Base-by-base conservation (phyloP, 2,888 invertebrate species). In the Drosophila imparisetae region DNA sequence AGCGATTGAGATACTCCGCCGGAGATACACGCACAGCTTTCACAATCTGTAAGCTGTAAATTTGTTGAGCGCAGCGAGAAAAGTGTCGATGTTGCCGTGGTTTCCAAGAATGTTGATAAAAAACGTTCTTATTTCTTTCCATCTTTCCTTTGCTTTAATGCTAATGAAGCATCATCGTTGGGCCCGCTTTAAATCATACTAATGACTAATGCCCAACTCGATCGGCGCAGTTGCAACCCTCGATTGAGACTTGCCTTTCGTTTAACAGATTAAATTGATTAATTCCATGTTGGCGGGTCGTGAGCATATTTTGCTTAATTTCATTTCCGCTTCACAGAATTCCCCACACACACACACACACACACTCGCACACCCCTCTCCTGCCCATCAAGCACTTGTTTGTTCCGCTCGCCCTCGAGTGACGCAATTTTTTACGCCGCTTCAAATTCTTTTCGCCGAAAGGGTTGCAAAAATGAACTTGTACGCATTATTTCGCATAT, bases 261-360 rank as follows among this genome's bases (percentile, higher is more conserved):
- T 90, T 91, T 90, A 86, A 83, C 81, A 86, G 91, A 92, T 92
- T 92, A 92, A 93, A 92, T 92, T 92, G 92, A 92, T 92, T 92
- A 93, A 92, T 92, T 92, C 83, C 90, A 91, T 91, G 86, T 65
- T 58, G 77, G 76, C 69, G 73, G 54, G 84, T 76, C 70, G 82
- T 60, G 76, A 85, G 84, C 85, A 85, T 85, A 89, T 89, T 89
- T 86, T 85, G 90, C 90, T 86, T 91, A 91, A 91, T 90, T 91
- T 86, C 85, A 91, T 83, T 91, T 91, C 91, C 92, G 90, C 81
- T 82, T 84, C 76, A 69, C 72, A 77, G 74, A 54, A 59, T 53
- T 48, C 42, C 30, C 34, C 34, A 11, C 24, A 45, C 45, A 34
- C 18, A 42, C 15, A 13, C 3, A 1, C 27, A 3, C 42, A 1